Percentiles rank a stretch among this genome's conserved stretches.
Evolutionary conservation across 2,888 invertebrate genomes (phyloP).

Genomic region (Tetranychus piercei): DNA sequence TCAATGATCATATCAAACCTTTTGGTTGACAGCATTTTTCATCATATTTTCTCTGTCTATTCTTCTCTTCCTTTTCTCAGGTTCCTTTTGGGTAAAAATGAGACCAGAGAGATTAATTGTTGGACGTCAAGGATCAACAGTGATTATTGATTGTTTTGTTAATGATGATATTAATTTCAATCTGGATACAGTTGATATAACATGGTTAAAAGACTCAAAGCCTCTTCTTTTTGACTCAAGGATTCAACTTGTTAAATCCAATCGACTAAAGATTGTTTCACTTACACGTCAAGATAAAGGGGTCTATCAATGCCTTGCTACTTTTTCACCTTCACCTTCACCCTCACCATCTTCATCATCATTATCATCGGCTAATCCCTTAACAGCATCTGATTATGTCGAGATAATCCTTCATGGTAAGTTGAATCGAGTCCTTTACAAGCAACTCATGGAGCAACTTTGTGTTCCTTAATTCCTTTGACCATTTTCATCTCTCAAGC

Average conservation of each 20-base stretch:
- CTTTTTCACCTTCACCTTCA: not conserved
- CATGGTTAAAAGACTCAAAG: slow-evolving; percentile 5
- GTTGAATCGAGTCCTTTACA: not conserved
- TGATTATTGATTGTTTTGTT: not conserved
- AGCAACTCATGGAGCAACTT: too few relatives aligned
- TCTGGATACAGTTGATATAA: slow-evolving; percentile 1
- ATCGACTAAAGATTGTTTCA: not conserved
- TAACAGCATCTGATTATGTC: not conserved
- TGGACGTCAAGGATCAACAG: slow-evolving; percentile 3
- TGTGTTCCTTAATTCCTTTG: too few relatives aligned
- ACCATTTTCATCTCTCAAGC: too few relatives aligned
- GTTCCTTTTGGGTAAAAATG: slow-evolving; percentile 3
- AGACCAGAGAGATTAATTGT: not conserved
- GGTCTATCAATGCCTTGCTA: slow-evolving; percentile 1
- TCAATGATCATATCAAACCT: too few relatives aligned
- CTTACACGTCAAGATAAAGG: slow-evolving; percentile 5
- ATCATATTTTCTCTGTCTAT: too few relatives aligned
- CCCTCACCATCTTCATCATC: not conserved
- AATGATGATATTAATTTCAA: not conserved
- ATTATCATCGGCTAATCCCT: not conserved
- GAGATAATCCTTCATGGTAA: not conserved
- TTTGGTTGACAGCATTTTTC: too few relatives aligned
- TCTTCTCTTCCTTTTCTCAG: not conserved
- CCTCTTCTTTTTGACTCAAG: not conserved
- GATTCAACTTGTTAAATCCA: not conserved